Percentiles rank a stretch among this genome's conserved stretches.
These are phyloP conservation scores for Chrosomus eos DNA, from an alignment of 2,797 vertebrate species.

Conservation along the genomic window DNA sequence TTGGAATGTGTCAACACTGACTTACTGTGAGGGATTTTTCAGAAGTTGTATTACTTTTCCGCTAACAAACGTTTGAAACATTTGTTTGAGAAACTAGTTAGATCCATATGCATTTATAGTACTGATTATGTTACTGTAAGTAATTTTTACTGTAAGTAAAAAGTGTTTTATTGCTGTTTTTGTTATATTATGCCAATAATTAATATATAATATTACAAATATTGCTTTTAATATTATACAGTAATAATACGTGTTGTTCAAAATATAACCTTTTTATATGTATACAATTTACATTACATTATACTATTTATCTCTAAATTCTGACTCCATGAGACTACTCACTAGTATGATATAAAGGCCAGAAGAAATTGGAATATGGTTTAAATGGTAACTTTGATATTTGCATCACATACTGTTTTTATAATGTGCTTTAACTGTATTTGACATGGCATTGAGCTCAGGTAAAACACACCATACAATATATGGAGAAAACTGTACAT, in stretches of 20 bases:
- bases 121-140: not conserved
- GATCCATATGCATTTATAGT: not conserved
- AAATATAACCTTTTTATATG: too few species aligned
- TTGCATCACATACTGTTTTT: not conserved
- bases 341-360: too few species aligned
- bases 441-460: slow-evolving; percentile 3
- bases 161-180: too few species aligned
- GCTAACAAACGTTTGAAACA: too few species aligned
- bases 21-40: not conserved
- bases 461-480: not conserved
- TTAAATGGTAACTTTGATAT: not conserved
- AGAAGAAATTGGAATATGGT: too few species aligned
- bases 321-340: too few species aligned
- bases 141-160: not conserved
- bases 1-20: slow-evolving; percentile 29
- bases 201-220: too few species aligned
- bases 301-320: too few species aligned
- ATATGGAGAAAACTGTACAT: not conserved
- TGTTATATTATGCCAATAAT: too few species aligned
- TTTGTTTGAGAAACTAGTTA: not conserved
- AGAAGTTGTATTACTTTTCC: not conserved
- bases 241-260: too few species aligned
- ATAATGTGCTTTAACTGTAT: slow-evolving; percentile 37
- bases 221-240: too few species aligned
- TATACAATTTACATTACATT: too few species aligned